phyloP scores from a whole-genome alignment of 2,113 vertebrate species.

The Eurystomus gularis region DNA sequence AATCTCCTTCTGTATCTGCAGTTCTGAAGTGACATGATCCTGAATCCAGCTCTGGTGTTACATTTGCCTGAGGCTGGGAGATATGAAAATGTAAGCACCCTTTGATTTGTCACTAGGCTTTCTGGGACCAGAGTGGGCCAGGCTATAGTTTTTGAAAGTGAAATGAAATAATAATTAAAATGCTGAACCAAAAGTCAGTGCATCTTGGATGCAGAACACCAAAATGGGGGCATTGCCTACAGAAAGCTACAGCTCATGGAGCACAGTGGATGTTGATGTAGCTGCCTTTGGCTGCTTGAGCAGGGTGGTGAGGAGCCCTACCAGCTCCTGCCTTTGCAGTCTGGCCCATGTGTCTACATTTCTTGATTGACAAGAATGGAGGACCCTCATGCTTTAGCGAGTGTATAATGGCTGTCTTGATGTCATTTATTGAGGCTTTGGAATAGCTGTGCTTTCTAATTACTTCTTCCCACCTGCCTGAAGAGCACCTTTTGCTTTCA shows the following conservation, averaged over 20 bases:
- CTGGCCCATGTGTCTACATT: neutral
- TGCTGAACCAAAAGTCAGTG: neutral
- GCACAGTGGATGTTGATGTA: neutral
- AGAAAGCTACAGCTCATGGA: neutral
- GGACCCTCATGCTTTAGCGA: neutral
- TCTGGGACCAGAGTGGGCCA: neutral
- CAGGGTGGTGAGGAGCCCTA: neutral
- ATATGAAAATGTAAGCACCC: neutral
- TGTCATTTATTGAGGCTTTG: conserved; percentile 30
- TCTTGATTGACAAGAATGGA: conserved; percentile 22
- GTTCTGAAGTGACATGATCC: neutral
- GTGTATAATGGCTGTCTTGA: conserved; percentile 19
- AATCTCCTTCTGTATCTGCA: neutral
- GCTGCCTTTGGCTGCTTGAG: neutral
- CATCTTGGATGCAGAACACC: neutral
- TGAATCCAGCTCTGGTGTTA: neutral
- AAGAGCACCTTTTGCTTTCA: conserved; percentile 49
- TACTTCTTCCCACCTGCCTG: conserved; percentile 30
- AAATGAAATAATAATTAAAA: neutral
- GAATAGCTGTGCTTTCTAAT: conserved; percentile 49
- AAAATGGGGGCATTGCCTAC: neutral
- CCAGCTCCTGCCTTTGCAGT: conserved; percentile 4
- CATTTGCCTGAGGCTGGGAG: neutral
- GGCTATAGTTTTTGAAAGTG: neutral
- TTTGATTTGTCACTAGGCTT: neutral